Base-by-base conservation (phyloP, 2,888 invertebrate genomes). In the Drymonia ruficornis region DNA sequence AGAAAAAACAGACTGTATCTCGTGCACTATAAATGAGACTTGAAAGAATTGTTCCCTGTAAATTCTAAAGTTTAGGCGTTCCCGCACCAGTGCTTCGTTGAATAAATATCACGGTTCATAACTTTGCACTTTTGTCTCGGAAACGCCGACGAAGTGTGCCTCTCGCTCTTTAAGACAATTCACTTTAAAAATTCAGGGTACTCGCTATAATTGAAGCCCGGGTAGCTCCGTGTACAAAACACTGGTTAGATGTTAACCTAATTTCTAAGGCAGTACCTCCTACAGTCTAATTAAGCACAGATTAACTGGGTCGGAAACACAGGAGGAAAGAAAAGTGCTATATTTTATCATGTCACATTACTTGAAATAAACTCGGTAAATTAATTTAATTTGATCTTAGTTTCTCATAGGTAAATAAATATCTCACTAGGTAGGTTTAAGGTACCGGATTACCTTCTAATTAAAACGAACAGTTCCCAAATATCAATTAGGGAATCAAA, bases 91-190 rank as follows among this genome's bases (percentile, higher is more conserved):
- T 43, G 60, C 56, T 59, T 63, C 65, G 67, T 68, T 71, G 72
- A 78, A 76, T 78, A 74, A 74, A 76, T 74, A 77, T 67, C 70
- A 73, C 70, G 72, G 69, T 56, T 65, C 72, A 66, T 75, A 75
- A 76, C 67, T 70, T 64, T 50, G 49, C 36, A 58, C 66, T 61
- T 67, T 69, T 71, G 65, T 74, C 59, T 74, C 58, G 29, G 16
- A 50, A 46, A 40, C 49, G 29, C 50, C 48, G n/a, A 56, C 62
- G 56, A 67, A 69, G 56, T 60, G 53, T 43, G 62, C 59, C 55
- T 65, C 65, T 51, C 60, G 15, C 63, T 68, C 62, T 61, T 61
- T 59, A 67, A 62, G 63, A 63, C 60, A 63, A 64, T 69, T 71
- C 58, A 43, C 61, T 61, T 70, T 63, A 67, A 70, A 70, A 66